Conservation (phyloP, 2,888 invertebrate genomes). For the Drosophila phalerata region DNA sequence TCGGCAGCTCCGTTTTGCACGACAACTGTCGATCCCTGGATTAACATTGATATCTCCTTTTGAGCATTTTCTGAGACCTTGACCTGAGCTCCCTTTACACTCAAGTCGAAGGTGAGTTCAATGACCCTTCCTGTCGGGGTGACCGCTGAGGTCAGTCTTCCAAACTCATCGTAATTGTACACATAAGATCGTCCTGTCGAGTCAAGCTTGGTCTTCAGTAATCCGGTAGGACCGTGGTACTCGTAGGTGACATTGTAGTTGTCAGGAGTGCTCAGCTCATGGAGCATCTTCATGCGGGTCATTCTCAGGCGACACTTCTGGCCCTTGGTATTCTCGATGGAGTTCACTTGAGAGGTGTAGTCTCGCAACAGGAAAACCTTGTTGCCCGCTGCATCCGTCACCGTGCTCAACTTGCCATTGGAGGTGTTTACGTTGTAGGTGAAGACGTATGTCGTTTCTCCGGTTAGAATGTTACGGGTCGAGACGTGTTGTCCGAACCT, state of each 20-base stretch:
- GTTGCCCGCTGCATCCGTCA: constrained; percentile 96
- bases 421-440: constrained; percentile 98
- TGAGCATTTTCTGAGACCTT: constrained; percentile 93
- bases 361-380: constrained; percentile 94
- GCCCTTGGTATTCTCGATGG: constrained; percentile 97
- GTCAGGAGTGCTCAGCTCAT: constrained; percentile 95
- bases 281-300: constrained; percentile 96
- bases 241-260: constrained; percentile 97
- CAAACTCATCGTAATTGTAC: constrained; percentile 98
- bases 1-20: constrained; percentile 94
- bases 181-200: constrained; percentile 96
- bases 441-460: constrained; percentile 96
- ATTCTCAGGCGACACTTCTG: constrained; percentile 95
- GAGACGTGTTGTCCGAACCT: constrained; percentile 97
- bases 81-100: constrained; percentile 95
- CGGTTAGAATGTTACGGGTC: constrained; percentile 97
- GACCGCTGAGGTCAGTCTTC: constrained; percentile 95
- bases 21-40: constrained; percentile 94
- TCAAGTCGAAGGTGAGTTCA: constrained; percentile 94
- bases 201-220: constrained; percentile 95
- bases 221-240: constrained; percentile 95
- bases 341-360: constrained; percentile 95
- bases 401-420: constrained; percentile 96
- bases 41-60: constrained; percentile 93
- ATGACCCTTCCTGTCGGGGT: constrained; percentile 98